Conservation (phyloP, 2,113 vertebrate genomes). For the Coryphaenoides rupestris region DNA sequence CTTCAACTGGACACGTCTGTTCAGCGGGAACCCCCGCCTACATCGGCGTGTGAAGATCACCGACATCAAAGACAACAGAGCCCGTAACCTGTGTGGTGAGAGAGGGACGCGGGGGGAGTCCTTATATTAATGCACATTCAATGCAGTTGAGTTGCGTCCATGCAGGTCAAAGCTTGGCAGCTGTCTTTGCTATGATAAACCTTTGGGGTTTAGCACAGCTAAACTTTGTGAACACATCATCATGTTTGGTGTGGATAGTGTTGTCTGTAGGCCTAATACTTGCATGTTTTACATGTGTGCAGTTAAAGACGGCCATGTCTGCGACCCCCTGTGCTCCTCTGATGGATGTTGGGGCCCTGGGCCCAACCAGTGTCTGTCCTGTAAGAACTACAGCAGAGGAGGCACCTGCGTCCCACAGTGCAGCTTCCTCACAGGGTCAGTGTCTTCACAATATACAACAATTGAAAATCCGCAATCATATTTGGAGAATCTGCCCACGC, state of each 20-base stretch:
- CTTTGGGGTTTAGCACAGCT: too few species aligned
- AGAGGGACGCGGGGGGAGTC: slow-evolving; percentile 13
- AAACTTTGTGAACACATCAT: neutral
- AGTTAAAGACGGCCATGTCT: slow-evolving; percentile 78
- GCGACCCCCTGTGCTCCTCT: slow-evolving; percentile 82
- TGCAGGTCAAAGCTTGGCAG: too few species aligned
- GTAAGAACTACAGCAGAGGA: slow-evolving; percentile 80
- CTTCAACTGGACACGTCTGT: slow-evolving; percentile 81
- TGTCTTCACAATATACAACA: slow-evolving; percentile 3
- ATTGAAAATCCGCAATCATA: neutral
- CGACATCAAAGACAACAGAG: slow-evolving; percentile 75
- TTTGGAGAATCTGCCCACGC: neutral
- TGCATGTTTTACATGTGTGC: slow-evolving; percentile 1
- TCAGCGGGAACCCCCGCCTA: slow-evolving; percentile 51
- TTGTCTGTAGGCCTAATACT: neutral
- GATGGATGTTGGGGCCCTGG: slow-evolving; percentile 89
- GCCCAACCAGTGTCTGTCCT: slow-evolving; percentile 82
- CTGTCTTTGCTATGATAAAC: neutral
- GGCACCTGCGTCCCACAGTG: slow-evolving; percentile 81
- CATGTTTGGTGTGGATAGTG: neutral
- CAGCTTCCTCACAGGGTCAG: slow-evolving; percentile 81
- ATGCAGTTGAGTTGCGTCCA: too few species aligned
- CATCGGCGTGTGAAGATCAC: slow-evolving; percentile 53
- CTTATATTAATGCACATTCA: too few species aligned
- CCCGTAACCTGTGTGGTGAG: slow-evolving; percentile 75